A percentile compares a stretch with the other conserved stretches of the same genome.
These are phyloP conservation scores for Molossus alvarezi DNA, from an alignment of 2,797 vertebrate species.

Conservation along the genomic window DNA sequence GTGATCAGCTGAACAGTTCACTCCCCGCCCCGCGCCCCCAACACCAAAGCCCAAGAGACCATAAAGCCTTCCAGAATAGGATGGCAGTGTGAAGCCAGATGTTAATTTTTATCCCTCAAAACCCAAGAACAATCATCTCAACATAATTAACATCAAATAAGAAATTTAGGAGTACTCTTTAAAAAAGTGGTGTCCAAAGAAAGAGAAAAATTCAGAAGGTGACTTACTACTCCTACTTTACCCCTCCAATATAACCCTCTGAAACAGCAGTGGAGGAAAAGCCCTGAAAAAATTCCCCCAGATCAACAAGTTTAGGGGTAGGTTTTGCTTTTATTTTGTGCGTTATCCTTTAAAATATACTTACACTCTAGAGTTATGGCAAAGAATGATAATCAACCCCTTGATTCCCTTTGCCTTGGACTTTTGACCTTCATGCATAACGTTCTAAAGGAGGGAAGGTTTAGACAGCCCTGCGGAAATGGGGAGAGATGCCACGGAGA, in stretches of 20 bases:
- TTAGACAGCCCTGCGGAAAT: neutral
- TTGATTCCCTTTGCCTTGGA: neutral
- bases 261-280: neutral
- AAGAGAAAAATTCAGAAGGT: neutral
- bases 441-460: conserved; percentile 3
- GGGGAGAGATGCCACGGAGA: neutral
- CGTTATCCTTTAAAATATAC: neutral
- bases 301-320: neutral
- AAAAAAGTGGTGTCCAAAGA: neutral
- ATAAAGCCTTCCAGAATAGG: neutral
- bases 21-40: rapidly evolving
- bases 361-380: neutral
- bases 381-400: neutral
- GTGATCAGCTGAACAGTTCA: neutral
- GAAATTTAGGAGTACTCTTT: conserved; percentile 40
- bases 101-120: neutral
- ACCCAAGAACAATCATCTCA: conserved; percentile 4
- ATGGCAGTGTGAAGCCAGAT: neutral
- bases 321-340: neutral
- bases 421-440: neutral
- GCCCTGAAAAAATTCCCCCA: rapidly evolving
- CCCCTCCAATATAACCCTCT: neutral
- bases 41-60: neutral
- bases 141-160: conserved; percentile 59
- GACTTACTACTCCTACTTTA: neutral